Base-by-base conservation (phyloP, 1,140 invertebrate species). In the Eurytemora carolleeae region DNA sequence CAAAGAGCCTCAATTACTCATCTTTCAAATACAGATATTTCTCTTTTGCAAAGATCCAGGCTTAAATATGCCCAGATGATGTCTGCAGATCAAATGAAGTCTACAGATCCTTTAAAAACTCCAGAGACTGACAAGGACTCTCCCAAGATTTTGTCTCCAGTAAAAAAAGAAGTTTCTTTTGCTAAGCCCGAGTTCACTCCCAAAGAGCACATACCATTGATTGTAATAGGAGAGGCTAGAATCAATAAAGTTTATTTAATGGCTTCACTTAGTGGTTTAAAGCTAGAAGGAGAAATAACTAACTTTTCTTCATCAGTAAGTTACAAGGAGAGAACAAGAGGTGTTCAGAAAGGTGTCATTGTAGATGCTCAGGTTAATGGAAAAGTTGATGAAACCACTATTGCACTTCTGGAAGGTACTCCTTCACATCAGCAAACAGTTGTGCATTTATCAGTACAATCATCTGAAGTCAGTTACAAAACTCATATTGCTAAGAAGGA, bases 261-360 rank as follows among this genome's bases (percentile, higher is more conserved):
- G 63, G 92, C 92, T 0, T 89, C 90, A 2, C 72, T 97, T 1
- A 93, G 89, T 68, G 91, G 91, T 0, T 75, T 96, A 17, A 94
- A 95, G 71, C 74, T 94, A 24, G 87, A 93, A 70, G 87, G 87
- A 12, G 86, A 91, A 71, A 83, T 92, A 54, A 84, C 82, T 17
- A 86, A 82, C 68, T 76, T 92, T 18, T 85, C 91, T 68, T 81
- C 82, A 0, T 76, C 81, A 65, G 71, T 84, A 58, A 82, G 82
- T 0, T 85, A 84, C 67, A 81, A 86, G 20, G 86, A 88, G 68
- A 85, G 87, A 67, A 78, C 81, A 19, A 76, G 80, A 65, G 74
- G 73, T 69, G 53, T 80, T 76, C 3, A 76, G 73, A 16, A 78
- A 20, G 63, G 64, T 21, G 63, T 58, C 17, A 70, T 82, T 55